A percentile compares a stretch with the other conserved stretches of the same genome.
Conservation (phyloP, 2,113 vertebrate species). For the Anhinga rufa region DNA sequence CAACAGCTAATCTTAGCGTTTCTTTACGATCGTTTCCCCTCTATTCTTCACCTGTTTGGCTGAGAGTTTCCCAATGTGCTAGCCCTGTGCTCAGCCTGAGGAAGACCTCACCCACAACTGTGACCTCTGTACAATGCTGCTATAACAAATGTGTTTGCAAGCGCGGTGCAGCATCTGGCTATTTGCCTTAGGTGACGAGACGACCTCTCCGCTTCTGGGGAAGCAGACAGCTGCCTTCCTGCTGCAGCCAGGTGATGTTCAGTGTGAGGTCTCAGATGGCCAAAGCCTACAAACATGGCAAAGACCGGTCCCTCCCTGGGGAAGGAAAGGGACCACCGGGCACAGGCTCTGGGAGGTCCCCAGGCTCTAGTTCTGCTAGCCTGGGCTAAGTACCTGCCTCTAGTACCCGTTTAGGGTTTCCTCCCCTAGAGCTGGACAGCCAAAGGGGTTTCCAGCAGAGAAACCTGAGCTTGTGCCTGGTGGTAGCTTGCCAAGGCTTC, state of each 20-base stretch:
- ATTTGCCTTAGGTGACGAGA: not conserved
- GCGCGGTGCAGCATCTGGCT: not conserved
- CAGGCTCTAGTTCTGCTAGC: not conserved
- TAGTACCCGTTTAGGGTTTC: not conserved
- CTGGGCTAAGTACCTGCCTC: not conserved
- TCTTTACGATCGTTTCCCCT: not conserved
- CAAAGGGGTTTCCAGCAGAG: not conserved
- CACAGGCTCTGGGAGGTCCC: not conserved
- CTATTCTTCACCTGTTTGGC: not conserved
- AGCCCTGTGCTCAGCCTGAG: not conserved
- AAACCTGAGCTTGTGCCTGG: not conserved
- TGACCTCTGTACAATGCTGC: not conserved
- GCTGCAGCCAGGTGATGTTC: not conserved
- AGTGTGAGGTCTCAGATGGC: not conserved
- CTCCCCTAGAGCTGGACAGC: not conserved
- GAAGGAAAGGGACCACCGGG: not conserved
- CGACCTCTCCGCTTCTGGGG: not conserved
- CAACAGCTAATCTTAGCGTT: not conserved
- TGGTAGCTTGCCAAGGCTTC: not conserved
- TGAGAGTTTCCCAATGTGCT: not conserved
- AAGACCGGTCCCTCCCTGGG: fast-evolving
- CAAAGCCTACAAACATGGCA: not conserved
- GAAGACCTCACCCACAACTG: not conserved
- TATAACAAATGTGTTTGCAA: not conserved
- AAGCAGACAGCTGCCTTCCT: not conserved